Evolutionary conservation across 1,140 invertebrate species (phyloP).

Genomic region (Hylaeus anthracinus): DNA sequence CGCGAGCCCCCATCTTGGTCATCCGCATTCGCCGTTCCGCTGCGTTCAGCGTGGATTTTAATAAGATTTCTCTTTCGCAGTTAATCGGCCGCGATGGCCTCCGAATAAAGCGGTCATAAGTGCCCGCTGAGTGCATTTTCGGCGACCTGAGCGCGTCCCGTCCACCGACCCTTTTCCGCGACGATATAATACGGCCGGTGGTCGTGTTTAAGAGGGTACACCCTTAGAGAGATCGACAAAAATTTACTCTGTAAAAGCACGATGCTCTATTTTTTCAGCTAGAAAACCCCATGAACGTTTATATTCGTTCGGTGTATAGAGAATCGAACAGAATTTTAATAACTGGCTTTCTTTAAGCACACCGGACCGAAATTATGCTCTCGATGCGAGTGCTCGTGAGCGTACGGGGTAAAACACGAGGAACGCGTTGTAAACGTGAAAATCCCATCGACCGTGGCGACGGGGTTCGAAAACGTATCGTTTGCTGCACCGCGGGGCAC

Average conservation of each 20-base stretch:
- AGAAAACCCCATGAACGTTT: too few species aligned
- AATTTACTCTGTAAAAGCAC: too few species aligned
- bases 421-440: neutral
- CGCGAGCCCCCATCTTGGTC: constrained; percentile 33
- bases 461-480: neutral
- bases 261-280: too few species aligned
- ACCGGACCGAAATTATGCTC: too few species aligned
- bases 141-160: neutral
- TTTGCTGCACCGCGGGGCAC: neutral
- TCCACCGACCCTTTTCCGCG: too few species aligned
- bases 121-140: constrained; percentile 51
- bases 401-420: neutral
- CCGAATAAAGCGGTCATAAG: constrained; percentile 45
- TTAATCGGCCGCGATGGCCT: constrained; percentile 56
- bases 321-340: too few species aligned
- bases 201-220: too few species aligned
- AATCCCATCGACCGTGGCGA: constrained; percentile 2
- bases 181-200: too few species aligned
- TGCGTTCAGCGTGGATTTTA: constrained; percentile 56
- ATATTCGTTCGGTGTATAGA: too few species aligned
- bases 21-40: constrained; percentile 33
- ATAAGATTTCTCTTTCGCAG: constrained; percentile 65
- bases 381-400: too few species aligned
- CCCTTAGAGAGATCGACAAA: too few species aligned
- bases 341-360: too few species aligned